These are phyloP conservation scores for Xanthia togata DNA, from an alignment of 2,888 invertebrate species.

Conservation along the genomic window DNA sequence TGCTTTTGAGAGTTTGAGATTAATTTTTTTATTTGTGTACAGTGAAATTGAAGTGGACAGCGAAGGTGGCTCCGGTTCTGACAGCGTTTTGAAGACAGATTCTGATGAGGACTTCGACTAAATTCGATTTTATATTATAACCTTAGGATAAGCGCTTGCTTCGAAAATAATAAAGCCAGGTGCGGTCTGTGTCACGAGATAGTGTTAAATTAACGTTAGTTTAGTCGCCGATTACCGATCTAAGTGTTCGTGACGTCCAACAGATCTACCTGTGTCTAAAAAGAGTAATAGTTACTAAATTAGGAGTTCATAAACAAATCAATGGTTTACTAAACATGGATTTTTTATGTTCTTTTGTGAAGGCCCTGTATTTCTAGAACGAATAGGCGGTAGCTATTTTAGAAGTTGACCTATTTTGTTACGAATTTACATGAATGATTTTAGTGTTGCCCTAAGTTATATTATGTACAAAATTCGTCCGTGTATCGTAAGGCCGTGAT, in stretches of 20 bases:
- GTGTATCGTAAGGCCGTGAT: constrained; percentile 59
- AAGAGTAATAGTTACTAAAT: constrained; percentile 64
- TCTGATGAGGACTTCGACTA: constrained; percentile 89
- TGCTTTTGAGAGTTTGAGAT: too few species aligned
- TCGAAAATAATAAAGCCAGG: constrained; percentile 61
- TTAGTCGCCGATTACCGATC: constrained; percentile 19
- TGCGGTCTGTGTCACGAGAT: constrained; percentile 58
- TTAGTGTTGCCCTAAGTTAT: constrained; percentile 49
- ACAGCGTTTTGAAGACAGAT: constrained; percentile 88
- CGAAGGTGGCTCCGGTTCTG: constrained; percentile 86
- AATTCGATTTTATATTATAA: constrained; percentile 57
- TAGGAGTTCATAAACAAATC: constrained; percentile 50
- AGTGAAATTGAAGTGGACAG: constrained; percentile 86
- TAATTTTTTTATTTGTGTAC: too few species aligned
- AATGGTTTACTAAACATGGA: constrained; percentile 14
- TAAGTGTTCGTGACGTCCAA: constrained; percentile 33
- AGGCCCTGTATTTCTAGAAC: constrained; percentile 14
- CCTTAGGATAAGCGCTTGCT: constrained; percentile 70
- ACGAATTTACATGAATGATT: constrained; percentile 46
- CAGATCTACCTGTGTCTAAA: constrained; percentile 64
- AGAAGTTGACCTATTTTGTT: constrained; percentile 44
- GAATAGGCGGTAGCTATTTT: constrained; percentile 34
- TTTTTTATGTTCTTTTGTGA: constrained; percentile 29
- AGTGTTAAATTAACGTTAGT: constrained; percentile 44
- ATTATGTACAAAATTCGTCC: constrained; percentile 65